A percentile compares a stretch with the other conserved stretches of the same genome.
phyloP scores from a whole-genome alignment of 1,140 invertebrate genomes.

The Thrips palmi region DNA sequence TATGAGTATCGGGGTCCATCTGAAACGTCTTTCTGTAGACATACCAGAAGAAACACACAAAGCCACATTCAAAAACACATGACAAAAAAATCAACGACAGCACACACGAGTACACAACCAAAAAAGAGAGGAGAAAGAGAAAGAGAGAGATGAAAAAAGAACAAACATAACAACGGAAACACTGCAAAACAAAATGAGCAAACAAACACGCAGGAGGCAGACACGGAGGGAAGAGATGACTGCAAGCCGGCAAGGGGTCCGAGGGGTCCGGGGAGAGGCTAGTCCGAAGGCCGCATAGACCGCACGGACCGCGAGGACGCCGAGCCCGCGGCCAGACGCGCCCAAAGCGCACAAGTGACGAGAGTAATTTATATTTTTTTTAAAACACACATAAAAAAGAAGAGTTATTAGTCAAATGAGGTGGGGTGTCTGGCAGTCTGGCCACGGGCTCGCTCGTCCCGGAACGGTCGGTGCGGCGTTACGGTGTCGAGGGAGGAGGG shows the following conservation, averaged over 20 bases:
- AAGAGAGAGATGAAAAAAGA: slow-evolving; percentile 4
- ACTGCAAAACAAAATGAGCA: neutral
- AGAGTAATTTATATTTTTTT: too few species aligned
- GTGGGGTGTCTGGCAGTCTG: neutral
- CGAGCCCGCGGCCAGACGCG: too few species aligned
- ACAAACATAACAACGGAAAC: neutral
- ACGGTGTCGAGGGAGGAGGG: too few species aligned
- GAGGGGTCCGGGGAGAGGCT: too few species aligned
- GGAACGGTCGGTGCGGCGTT: neutral
- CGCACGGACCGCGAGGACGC: too few species aligned
- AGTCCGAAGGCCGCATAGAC: too few species aligned
- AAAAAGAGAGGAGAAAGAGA: slow-evolving; percentile 9
- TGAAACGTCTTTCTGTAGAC: slow-evolving; percentile 78
- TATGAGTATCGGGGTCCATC: slow-evolving; percentile 96
- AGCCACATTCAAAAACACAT: neutral
- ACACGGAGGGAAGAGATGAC: too few species aligned
- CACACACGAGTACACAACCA: slow-evolving; percentile 11
- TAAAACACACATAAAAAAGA: slow-evolving; percentile 5
- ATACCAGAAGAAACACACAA: slow-evolving; percentile 22
- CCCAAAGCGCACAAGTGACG: too few species aligned
- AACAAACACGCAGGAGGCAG: neutral
- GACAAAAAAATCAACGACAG: slow-evolving; percentile 12
- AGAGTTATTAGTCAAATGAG: neutral
- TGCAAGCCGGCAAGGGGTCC: too few species aligned
- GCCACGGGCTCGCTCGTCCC: neutral